These are phyloP conservation scores for Campoplex capitator DNA, from an alignment of 2,888 invertebrate genomes.

Conservation along the genomic window DNA sequence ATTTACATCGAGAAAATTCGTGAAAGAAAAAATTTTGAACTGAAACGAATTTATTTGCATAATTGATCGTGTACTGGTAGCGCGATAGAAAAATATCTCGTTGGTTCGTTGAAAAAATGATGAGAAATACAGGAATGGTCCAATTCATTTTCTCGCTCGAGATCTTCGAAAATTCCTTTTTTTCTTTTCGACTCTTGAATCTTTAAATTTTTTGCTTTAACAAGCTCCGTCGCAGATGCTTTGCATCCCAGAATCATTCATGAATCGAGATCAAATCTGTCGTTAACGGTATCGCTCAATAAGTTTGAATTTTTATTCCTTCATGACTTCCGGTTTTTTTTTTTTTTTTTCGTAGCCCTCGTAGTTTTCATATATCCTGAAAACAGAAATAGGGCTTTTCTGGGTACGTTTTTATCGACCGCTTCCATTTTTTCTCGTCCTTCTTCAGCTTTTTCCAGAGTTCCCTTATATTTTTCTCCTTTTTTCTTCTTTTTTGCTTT, in stretches of 20 bases:
- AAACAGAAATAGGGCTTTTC: neutral
- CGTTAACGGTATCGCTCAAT: neutral
- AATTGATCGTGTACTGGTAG: conserved; percentile 66
- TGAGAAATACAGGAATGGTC: neutral
- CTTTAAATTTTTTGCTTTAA: neutral
- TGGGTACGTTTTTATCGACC: conserved; percentile 19
- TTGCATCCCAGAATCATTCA: neutral
- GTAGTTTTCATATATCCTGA: no score
- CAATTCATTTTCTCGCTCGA: no score
- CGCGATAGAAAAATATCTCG: conserved; percentile 39
- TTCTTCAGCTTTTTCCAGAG: neutral
- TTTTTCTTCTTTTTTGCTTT: no score
- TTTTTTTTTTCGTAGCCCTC: no score
- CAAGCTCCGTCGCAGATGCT: neutral
- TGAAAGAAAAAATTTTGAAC: conserved; percentile 34
- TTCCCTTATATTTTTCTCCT: neutral
- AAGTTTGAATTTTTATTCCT: conserved; percentile 12
- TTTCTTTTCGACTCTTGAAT: neutral
- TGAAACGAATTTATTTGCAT: conserved; percentile 64
- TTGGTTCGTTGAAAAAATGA: neutral
- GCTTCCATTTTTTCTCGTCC: neutral
- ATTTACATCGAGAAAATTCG: conserved; percentile 18
- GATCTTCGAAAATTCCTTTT: no score
- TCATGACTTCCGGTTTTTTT: conserved; percentile 1
- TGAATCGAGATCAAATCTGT: conserved; percentile 11